Conservation (phyloP, 2,797 vertebrate species). For the Periparus ater region DNA sequence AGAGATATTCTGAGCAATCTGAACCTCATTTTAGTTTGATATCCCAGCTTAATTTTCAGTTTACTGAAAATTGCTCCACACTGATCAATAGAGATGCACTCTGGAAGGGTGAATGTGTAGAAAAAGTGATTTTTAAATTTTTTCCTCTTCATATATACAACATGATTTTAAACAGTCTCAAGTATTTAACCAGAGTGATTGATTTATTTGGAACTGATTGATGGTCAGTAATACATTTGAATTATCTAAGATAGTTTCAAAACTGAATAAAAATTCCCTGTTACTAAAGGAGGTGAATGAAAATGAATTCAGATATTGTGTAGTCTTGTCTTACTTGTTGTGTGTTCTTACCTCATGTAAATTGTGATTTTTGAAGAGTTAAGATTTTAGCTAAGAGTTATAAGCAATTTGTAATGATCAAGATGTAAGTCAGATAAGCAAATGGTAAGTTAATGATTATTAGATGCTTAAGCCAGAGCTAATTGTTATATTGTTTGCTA, state of each 20-base stretch:
- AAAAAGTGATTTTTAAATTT: neutral
- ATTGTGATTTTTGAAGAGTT: no score
- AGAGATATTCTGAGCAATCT: constrained; percentile 12
- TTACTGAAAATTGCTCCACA: neutral
- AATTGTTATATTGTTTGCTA: no score
- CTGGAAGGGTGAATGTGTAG: neutral
- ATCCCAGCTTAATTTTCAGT: neutral
- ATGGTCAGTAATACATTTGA: neutral
- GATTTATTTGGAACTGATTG: neutral
- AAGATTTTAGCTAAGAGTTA: no score
- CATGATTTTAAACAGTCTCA: neutral
- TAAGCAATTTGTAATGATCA: no score
- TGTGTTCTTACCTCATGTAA: neutral
- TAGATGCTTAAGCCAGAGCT: no score
- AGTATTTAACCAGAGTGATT: neutral
- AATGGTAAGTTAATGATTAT: no score
- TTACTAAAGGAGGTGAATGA: neutral
- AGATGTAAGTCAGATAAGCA: no score
- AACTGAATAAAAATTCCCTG: neutral
- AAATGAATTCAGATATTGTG: neutral
- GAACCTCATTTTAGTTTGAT: neutral
- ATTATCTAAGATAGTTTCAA: neutral
- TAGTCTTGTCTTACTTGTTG: neutral
- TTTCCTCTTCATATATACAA: neutral
- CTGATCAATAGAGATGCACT: neutral